Conservation (phyloP, 1,140 invertebrate species). For the Leptonema lineaticorne region DNA sequence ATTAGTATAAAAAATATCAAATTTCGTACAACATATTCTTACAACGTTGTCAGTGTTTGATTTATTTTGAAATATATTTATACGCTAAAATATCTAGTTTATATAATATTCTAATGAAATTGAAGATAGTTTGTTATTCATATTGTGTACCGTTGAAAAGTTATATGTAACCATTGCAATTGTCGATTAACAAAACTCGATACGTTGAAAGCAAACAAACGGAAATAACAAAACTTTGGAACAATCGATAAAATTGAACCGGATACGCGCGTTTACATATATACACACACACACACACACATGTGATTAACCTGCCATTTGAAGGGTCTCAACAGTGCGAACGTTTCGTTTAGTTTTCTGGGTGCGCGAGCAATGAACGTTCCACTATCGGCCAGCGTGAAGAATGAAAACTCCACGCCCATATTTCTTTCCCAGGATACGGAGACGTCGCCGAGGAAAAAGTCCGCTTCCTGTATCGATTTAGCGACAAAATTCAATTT, state of each 20-base stretch:
- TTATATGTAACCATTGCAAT: too few species aligned
- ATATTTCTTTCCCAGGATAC: constrained; percentile 67
- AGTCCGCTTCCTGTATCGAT: constrained; percentile 61
- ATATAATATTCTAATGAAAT: too few species aligned
- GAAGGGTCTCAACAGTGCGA: constrained; percentile 68
- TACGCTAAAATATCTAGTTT: too few species aligned
- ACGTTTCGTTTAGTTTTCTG: constrained; percentile 65
- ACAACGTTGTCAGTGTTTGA: too few species aligned
- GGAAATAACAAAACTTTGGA: too few species aligned
- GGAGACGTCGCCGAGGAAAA: constrained; percentile 69
- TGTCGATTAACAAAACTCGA: too few species aligned
- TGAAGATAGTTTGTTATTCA: neutral
- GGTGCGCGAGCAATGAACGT: constrained; percentile 71
- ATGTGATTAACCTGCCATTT: constrained; percentile 65
- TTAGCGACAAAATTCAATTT: neutral
- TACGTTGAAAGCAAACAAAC: too few species aligned
- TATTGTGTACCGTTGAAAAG: too few species aligned
- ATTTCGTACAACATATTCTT: too few species aligned
- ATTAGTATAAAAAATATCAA: too few species aligned
- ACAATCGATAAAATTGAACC: neutral
- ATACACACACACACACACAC: neutral
- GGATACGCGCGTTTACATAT: neutral
- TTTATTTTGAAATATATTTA: too few species aligned
- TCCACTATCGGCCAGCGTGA: constrained; percentile 69
- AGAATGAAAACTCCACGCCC: constrained; percentile 69